A percentile compares a stretch with the other conserved stretches of the same genome.
These are phyloP conservation scores for Armadillidium nasatum DNA, from an alignment of 1,140 invertebrate genomes.

Conservation along the genomic window DNA sequence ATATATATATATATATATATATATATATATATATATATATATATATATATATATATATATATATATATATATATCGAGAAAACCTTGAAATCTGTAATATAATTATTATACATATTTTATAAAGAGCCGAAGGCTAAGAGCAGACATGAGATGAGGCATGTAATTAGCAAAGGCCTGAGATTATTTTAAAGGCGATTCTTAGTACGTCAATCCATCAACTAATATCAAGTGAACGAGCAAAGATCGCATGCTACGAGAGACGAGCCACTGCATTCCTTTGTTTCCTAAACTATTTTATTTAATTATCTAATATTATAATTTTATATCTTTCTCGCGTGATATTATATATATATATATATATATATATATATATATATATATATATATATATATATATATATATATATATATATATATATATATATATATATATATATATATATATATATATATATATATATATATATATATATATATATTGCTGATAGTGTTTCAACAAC, in stretches of 20 bases:
- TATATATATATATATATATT: too few relatives aligned
- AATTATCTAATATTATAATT: conserved; percentile 8
- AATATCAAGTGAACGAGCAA: not conserved
- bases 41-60: conserved; percentile 14
- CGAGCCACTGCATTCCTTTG: too few relatives aligned
- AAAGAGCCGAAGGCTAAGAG: not conserved
- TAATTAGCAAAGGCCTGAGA: conserved; percentile 1
- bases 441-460: too few relatives aligned
- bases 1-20: not conserved
- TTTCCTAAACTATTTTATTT: not conserved
- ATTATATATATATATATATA: not conserved
- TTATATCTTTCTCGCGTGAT: not conserved
- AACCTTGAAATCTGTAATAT: not conserved
- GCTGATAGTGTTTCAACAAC: too few relatives aligned
- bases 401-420: too few relatives aligned
- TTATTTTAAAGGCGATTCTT: not conserved
- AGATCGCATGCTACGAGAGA: too few relatives aligned
- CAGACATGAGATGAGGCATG: not conserved
- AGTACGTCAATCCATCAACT: not conserved
- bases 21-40: conserved; percentile 1
- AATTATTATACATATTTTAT: not conserved
- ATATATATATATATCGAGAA: not conserved
- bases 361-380: too few relatives aligned
- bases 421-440: too few relatives aligned
- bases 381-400: too few relatives aligned